Base-by-base conservation (phyloP, 2,888 invertebrate species). In the Pemphredon lugubris region DNA sequence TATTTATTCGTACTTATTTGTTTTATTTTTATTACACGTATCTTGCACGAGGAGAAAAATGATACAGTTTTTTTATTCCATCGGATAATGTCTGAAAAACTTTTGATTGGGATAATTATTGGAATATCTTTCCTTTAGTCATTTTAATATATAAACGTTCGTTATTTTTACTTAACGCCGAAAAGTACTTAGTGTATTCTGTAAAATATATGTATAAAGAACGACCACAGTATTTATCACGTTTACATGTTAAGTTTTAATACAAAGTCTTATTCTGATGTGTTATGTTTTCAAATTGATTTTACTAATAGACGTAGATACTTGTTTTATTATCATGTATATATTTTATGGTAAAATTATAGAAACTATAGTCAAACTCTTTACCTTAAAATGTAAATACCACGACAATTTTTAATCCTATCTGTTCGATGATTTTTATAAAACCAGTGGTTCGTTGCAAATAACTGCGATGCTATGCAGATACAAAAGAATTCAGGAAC, bases 231-330 rank as follows among this genome's bases (percentile, higher is more conserved):
- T 67, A 63, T 59, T 72, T 75, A 48, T 63, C 23, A 66, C 13
- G 55, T 61, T 58, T 61, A 37, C 65, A 65, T 39, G 48, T 61
- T 73, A 63, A 65, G 48, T 74, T 60, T 72, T 50, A 54, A 61
- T 68, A 60, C 16, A 47, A 59, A 50, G 32, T 45, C 40, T 39
- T 53, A 59, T 68, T 37, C 54, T 23, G 40, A 63, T 34, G 50
- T 40, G 50, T 77, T 64, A 74, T 51, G 44, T 68, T 48, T 59
- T 57, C 11, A 59, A 59, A 65, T 53, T 51, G 51, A 66, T 16
- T 13, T 68, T 61, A 64, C 11, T 61, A 60, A 45, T 55, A 59
- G 44, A 61, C 14, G 50, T 53, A 67, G 21, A 18, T 59, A 42
- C 21, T 53, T 74, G 51, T 58, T 64, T 64, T 42, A 63, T 67